Evolutionary conservation across 2,797 vertebrate genomes (phyloP).

Genomic region (Danio aesculapii): DNA sequence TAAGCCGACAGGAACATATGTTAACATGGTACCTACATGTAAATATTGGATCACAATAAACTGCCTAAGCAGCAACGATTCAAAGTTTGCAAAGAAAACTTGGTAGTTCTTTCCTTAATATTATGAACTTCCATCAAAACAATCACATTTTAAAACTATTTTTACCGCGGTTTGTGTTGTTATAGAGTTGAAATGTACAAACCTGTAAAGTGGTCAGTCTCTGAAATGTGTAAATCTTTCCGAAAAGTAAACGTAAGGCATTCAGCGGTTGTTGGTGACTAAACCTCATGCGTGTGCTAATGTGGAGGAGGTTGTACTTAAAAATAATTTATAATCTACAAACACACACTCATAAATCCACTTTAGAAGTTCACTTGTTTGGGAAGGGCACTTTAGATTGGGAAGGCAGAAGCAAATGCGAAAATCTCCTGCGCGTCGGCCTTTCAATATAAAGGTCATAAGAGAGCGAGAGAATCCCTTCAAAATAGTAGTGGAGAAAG

Average conservation of each 20-base stretch:
- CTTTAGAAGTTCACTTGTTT: slow-evolving; percentile 9
- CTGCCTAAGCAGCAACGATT: not conserved
- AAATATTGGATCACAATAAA: too few species aligned
- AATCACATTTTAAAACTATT: not conserved
- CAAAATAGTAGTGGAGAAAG: not conserved
- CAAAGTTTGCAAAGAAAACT: not conserved
- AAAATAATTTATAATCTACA: not conserved
- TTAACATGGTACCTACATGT: too few species aligned
- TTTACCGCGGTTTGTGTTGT: not conserved
- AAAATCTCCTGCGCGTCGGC: not conserved
- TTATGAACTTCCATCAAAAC: not conserved
- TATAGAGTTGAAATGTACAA: slow-evolving; percentile 6
- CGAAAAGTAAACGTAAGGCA: not conserved
- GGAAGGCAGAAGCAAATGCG: slow-evolving; percentile 7
- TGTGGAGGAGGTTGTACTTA: not conserved
- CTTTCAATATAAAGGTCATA: slow-evolving; percentile 29
- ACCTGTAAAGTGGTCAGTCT: slow-evolving; percentile 5
- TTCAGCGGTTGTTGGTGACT: not conserved
- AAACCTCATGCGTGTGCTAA: not conserved
- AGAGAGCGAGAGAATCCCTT: not conserved
- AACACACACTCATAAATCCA: not conserved
- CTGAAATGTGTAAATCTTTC: not conserved
- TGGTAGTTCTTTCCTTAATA: not conserved
- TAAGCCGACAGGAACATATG: too few species aligned
- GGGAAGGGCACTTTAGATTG: not conserved